These are phyloP conservation scores for Sphecodes monilicornis DNA, from an alignment of 2,888 invertebrate genomes.

Conservation along the genomic window DNA sequence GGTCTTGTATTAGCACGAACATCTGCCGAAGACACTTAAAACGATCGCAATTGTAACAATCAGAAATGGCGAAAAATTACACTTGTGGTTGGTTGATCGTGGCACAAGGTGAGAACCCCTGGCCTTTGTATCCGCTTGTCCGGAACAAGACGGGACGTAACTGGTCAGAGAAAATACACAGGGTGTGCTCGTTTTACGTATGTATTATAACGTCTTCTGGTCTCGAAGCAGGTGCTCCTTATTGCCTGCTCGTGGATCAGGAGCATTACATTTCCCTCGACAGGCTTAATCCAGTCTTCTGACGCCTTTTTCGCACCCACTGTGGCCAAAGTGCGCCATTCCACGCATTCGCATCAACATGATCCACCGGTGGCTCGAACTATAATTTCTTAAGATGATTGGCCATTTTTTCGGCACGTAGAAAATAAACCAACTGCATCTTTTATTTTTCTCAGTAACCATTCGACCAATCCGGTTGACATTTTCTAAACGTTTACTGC, in stretches of 20 bases:
- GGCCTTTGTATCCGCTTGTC: slow-evolving; percentile 71
- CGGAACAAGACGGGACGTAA: slow-evolving; percentile 73
- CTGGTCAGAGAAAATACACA: slow-evolving; percentile 71
- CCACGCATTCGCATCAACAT: neutral
- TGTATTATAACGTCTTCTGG: slow-evolving; percentile 61
- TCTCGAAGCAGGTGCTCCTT: slow-evolving; percentile 71
- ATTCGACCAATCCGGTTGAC: neutral
- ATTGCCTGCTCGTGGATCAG: slow-evolving; percentile 59
- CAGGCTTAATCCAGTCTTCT: neutral
- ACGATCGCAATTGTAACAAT: neutral
- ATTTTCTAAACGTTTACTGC: neutral
- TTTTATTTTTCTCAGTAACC: too few relatives aligned
- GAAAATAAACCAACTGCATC: too few relatives aligned
- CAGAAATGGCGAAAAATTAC: neutral
- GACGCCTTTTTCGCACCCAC: slow-evolving; percentile 3
- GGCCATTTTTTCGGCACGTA: neutral
- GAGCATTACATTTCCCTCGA: slow-evolving; percentile 43
- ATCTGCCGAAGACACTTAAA: neutral
- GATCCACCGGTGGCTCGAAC: neutral
- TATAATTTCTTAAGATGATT: neutral
- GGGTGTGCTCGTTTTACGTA: slow-evolving; percentile 65
- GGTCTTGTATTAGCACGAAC: neutral
- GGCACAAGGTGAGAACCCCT: slow-evolving; percentile 66
- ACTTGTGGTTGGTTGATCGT: neutral
- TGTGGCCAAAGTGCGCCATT: neutral